phyloP scores from a whole-genome alignment of 2,797 vertebrate species.

The Amazona ochrocephala region DNA sequence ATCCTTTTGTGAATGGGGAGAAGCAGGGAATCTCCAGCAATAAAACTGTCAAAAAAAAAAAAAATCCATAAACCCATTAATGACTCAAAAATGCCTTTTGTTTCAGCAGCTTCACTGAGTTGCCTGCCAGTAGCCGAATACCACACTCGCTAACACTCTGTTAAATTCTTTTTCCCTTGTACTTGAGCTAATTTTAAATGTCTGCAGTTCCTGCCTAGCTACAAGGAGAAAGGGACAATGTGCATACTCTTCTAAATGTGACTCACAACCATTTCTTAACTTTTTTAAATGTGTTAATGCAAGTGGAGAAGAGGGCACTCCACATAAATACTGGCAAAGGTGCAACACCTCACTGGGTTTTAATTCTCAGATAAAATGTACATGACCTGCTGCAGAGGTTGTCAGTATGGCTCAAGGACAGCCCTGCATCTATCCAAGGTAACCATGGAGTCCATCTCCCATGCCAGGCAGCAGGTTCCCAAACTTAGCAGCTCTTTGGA shows the following conservation, averaged over 20 bases:
- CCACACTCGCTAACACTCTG: neutral
- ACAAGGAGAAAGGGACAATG: neutral
- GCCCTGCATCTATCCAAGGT: neutral
- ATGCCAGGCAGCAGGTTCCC: neutral
- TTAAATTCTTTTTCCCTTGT: neutral
- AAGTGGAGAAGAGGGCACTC: neutral
- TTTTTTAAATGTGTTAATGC: neutral
- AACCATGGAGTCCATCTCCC: neutral
- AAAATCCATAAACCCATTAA: neutral
- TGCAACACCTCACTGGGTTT: neutral
- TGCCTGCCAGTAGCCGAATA: neutral
- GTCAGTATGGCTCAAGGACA: neutral
- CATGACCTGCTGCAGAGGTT: neutral
- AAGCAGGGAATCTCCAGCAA: neutral
- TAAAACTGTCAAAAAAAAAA: neutral
- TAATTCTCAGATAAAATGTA: neutral
- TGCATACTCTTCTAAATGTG: neutral
- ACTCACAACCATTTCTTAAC: neutral
- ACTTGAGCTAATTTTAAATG: neutral
- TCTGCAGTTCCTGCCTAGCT: neutral
- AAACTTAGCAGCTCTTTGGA: neutral
- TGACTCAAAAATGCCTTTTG: neutral
- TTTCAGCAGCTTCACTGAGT: neutral
- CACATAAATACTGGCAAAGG: neutral
- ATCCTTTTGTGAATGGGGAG: neutral